Evolutionary conservation across 2,113 vertebrate genomes (phyloP).

Genomic region (Vombatus ursinus): DNA sequence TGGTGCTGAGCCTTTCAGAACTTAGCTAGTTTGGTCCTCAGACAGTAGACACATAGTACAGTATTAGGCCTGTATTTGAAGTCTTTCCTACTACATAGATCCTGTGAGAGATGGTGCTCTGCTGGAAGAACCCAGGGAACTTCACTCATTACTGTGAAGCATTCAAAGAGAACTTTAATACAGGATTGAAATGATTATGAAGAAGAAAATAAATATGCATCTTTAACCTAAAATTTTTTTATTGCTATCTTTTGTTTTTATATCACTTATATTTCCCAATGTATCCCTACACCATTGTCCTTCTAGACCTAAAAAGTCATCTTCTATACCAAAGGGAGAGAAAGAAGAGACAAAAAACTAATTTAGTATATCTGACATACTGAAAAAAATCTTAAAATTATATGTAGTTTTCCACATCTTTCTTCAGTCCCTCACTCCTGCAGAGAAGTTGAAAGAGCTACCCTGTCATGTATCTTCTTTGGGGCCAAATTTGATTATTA

Average conservation of each 20-base stretch:
- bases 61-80: not conserved
- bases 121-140: not conserved
- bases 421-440: not conserved
- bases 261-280: not conserved
- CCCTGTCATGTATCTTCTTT: not conserved
- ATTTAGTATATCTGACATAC: not conserved
- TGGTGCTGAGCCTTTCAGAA: not conserved
- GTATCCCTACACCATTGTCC: not conserved
- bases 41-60: not conserved
- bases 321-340: not conserved
- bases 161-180: not conserved
- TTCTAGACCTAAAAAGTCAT: not conserved
- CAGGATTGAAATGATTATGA: not conserved
- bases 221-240: not conserved
- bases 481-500: not conserved
- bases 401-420: not conserved
- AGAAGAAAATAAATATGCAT: not conserved
- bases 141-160: not conserved
- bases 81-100: not conserved
- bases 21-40: not conserved
- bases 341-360: not conserved
- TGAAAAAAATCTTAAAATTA: not conserved
- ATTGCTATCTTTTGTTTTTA: not conserved
- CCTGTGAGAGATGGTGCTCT: not conserved
- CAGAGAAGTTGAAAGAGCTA: not conserved